A percentile compares a stretch with the other conserved stretches of the same genome.
phyloP scores from a whole-genome alignment of 2,888 invertebrate genomes.

The Amitus sp. region DNA sequence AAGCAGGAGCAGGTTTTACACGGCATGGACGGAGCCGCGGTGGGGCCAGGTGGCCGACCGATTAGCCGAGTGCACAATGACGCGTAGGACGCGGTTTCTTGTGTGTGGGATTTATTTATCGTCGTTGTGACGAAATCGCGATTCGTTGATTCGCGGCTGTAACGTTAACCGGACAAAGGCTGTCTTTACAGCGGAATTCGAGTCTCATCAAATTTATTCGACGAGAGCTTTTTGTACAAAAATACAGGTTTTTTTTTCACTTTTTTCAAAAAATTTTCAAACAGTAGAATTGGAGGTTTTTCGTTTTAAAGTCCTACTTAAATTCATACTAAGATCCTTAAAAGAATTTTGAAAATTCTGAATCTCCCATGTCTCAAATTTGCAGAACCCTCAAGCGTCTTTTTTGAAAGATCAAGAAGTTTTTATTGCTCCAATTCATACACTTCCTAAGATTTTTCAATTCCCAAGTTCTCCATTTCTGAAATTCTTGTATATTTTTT shows the following conservation, averaged over 20 bases:
- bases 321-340: not conserved
- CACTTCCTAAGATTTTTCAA: no score
- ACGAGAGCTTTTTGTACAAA: not conserved
- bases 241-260: slow-evolving; percentile 1
- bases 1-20: slow-evolving; percentile 44
- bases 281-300: no score
- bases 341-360: no score
- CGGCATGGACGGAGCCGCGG: slow-evolving; percentile 31
- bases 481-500: no score
- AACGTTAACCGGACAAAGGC: slow-evolving; percentile 8
- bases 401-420: no score
- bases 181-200: slow-evolving; percentile 13
- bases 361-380: no score
- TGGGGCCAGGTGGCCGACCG: slow-evolving; percentile 57
- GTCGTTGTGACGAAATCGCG: slow-evolving; percentile 36
- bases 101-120: slow-evolving; percentile 45
- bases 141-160: slow-evolving; percentile 32
- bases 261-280: not conserved
- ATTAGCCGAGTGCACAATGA: slow-evolving; percentile 56
- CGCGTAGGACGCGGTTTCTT: slow-evolving; percentile 46
- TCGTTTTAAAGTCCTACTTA: no score
- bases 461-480: no score
- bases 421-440: no score
- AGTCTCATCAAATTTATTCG: slow-evolving; percentile 6
- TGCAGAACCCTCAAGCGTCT: no score